These are phyloP conservation scores for Ommatoiulus sabulosus DNA, from an alignment of 2,888 invertebrate genomes.

Conservation along the genomic window DNA sequence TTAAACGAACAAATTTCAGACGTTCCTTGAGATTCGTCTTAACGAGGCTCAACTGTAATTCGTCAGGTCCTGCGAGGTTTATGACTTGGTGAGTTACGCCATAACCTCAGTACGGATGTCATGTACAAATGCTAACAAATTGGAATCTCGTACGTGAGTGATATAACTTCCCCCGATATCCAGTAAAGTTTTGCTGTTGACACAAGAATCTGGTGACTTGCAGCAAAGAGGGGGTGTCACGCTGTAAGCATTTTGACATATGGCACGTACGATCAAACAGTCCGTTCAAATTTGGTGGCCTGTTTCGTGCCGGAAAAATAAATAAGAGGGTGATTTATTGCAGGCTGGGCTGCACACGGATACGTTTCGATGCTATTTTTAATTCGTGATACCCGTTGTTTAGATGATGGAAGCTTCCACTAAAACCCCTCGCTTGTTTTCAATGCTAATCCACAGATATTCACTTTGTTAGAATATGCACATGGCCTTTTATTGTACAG, in stretches of 20 bases:
- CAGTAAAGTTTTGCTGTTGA: not conserved
- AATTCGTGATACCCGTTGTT: slow-evolving; percentile 39
- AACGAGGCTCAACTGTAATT: no score
- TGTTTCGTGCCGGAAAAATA: slow-evolving; percentile 52
- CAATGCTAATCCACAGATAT: slow-evolving; percentile 28
- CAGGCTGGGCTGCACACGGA: slow-evolving; percentile 47
- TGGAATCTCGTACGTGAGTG: not conserved
- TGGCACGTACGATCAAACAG: slow-evolving; percentile 37
- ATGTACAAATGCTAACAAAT: not conserved
- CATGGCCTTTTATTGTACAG: slow-evolving; percentile 42
- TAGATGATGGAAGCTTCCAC: slow-evolving; percentile 29
- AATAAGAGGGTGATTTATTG: slow-evolving; percentile 49
- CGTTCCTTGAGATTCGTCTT: no score
- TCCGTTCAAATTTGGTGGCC: slow-evolving; percentile 47
- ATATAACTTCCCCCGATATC: not conserved
- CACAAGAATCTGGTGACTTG: slow-evolving; percentile 40
- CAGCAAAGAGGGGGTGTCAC: slow-evolving; percentile 15
- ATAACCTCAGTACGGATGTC: no score
- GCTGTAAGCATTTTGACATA: slow-evolving; percentile 37
- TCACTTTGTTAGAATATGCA: slow-evolving; percentile 17
- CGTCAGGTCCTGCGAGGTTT: no score
- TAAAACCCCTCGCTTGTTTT: not conserved
- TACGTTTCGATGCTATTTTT: slow-evolving; percentile 47
- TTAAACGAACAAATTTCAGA: no score
- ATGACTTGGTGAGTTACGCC: no score